phyloP scores from a whole-genome alignment of 2,113 vertebrate species.

The Egretta garzetta region DNA sequence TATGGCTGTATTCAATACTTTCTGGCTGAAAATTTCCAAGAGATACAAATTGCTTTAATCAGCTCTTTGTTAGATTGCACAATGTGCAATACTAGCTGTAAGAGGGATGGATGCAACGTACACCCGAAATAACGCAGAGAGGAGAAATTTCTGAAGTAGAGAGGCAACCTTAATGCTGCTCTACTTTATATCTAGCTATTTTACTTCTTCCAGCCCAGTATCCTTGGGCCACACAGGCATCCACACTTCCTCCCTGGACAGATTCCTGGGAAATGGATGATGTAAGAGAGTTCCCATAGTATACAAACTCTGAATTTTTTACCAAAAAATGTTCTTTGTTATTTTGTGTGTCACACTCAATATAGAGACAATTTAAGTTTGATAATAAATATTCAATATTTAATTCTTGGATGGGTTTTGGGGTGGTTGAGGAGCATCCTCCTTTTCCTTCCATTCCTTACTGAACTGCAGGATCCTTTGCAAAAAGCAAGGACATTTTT shows the following conservation, averaged over 20 bases:
- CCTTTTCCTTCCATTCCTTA: not conserved
- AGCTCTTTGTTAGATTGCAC: not conserved
- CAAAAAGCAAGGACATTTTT: not conserved
- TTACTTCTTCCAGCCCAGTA: not conserved
- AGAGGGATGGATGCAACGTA: not conserved
- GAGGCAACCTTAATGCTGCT: not conserved
- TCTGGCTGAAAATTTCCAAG: not conserved
- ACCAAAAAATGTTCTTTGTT: not conserved
- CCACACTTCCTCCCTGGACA: not conserved
- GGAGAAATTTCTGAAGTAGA: not conserved
- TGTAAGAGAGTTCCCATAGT: not conserved
- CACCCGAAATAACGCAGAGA: rapidly evolving
- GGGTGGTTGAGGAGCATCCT: not conserved
- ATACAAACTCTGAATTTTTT: not conserved
- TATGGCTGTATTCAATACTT: not conserved
- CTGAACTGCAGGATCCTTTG: not conserved
- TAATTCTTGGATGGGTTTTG: not conserved
- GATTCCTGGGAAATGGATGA: not conserved
- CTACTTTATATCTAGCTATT: not conserved
- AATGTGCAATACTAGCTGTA: rapidly evolving
- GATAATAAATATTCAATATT: not conserved
- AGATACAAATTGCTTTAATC: not conserved
- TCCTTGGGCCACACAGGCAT: not conserved
- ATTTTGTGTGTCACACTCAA: not conserved
- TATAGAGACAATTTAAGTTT: not conserved